Conservation (phyloP, 2,888 invertebrate genomes). For the Aquatica leii region DNA sequence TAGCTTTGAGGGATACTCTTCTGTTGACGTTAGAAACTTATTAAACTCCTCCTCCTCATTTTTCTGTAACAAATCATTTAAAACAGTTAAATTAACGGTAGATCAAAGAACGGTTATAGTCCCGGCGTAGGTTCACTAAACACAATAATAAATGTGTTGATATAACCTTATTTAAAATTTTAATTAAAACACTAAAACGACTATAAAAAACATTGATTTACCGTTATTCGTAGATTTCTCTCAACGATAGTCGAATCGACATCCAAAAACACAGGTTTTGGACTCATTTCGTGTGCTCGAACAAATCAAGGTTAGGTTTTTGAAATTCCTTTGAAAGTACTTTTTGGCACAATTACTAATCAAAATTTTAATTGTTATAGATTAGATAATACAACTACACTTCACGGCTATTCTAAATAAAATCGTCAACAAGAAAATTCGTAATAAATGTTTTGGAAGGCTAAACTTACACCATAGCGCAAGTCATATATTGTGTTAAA, state of each 20-base stretch:
- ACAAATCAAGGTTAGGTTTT: neutral
- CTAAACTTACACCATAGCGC: neutral
- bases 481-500: constrained; percentile 28
- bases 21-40: constrained; percentile 13
- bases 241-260: constrained; percentile 58
- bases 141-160: neutral
- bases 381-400: too few relatives aligned
- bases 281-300: constrained; percentile 18
- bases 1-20: constrained; percentile 25
- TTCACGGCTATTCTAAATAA: too few relatives aligned
- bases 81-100: neutral
- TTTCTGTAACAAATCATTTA: constrained; percentile 16
- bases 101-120: neutral
- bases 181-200: neutral
- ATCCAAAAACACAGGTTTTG: constrained; percentile 51
- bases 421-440: too few relatives aligned
- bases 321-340: neutral
- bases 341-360: neutral
- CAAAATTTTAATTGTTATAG: too few relatives aligned
- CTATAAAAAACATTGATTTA: constrained; percentile 34
- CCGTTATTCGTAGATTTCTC: constrained; percentile 54
- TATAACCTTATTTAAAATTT: constrained; percentile 17
- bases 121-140: neutral
- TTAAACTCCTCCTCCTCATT: constrained; percentile 24
- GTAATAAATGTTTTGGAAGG: too few relatives aligned